A percentile compares a stretch with the other conserved stretches of the same genome.
Evolutionary conservation across 2,113 vertebrate genomes (phyloP).

Genomic region (Prinia subflava): DNA sequence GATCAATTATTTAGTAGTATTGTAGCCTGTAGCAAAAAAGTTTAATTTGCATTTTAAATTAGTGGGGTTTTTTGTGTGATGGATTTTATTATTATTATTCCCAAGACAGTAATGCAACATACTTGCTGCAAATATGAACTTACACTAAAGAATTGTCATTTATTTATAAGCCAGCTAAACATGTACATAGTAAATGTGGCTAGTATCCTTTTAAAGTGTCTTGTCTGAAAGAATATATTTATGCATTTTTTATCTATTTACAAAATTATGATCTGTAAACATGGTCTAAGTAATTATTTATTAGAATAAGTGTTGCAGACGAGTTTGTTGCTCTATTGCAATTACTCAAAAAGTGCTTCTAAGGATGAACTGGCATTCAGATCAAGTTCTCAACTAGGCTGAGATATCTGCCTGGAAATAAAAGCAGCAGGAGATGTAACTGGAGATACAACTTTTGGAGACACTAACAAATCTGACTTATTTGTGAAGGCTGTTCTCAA

Average conservation of each 20-base stretch:
- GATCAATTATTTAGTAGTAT: not conserved
- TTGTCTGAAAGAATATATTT: not conserved
- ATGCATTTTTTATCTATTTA: not conserved
- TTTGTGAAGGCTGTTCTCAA: not conserved
- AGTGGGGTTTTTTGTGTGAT: rapidly evolving
- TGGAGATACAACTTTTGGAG: not conserved
- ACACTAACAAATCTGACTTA: not conserved
- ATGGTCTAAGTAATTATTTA: not conserved
- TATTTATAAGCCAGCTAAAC: not conserved
- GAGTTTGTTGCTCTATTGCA: not conserved
- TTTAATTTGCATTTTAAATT: not conserved
- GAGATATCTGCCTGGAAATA: not conserved
- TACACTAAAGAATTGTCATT: not conserved
- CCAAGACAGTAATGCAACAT: not conserved
- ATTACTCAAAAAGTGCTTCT: not conserved
- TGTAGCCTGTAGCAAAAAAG: not conserved
- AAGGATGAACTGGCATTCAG: not conserved
- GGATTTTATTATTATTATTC: not conserved
- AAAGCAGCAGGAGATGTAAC: not conserved
- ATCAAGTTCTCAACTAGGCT: not conserved
- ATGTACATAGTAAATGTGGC: not conserved
- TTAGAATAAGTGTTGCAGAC: not conserved
- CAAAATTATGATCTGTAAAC: not conserved
- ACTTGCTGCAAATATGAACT: not conserved
- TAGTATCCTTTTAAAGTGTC: not conserved